Conservation (phyloP, 2,797 vertebrate species). For the Sebastiscus albofasciatus region DNA sequence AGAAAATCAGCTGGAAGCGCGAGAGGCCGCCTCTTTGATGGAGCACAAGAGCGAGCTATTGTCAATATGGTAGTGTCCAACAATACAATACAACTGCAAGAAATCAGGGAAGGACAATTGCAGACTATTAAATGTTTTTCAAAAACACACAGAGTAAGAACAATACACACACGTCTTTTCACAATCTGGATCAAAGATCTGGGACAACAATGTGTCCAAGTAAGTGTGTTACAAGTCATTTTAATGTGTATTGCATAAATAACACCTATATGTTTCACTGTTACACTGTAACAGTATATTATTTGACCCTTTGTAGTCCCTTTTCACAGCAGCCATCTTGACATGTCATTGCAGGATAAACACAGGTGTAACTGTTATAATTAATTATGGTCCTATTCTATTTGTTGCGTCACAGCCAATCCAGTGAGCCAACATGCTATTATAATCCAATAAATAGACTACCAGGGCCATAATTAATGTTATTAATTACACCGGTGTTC, state of each 20-base stretch:
- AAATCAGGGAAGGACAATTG: background rate
- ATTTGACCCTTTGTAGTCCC: background rate
- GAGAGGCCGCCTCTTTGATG: no score
- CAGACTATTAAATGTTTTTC: background rate
- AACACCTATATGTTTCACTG: background rate
- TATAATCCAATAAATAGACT: no score
- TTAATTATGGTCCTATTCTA: no score
- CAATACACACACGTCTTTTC: background rate
- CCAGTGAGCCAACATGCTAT: no score
- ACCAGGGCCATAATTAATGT: no score
- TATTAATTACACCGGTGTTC: accelerated
- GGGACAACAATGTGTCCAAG: background rate
- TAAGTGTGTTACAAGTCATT: background rate
- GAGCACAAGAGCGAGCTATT: no score
- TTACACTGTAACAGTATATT: background rate
- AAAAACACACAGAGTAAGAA: background rate
- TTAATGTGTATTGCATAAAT: background rate
- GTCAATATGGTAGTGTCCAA: background rate
- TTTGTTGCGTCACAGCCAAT: no score
- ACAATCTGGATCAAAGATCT: background rate
- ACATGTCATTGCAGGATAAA: no score
- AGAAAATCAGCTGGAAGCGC: no score
- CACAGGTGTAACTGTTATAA: no score
- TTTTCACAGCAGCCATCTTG: no score
- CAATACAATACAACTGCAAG: background rate